These are phyloP conservation scores for Catalaphyllia jardinei DNA, from an alignment of 64 coral and sea anemone species.

Conservation along the genomic window DNA sequence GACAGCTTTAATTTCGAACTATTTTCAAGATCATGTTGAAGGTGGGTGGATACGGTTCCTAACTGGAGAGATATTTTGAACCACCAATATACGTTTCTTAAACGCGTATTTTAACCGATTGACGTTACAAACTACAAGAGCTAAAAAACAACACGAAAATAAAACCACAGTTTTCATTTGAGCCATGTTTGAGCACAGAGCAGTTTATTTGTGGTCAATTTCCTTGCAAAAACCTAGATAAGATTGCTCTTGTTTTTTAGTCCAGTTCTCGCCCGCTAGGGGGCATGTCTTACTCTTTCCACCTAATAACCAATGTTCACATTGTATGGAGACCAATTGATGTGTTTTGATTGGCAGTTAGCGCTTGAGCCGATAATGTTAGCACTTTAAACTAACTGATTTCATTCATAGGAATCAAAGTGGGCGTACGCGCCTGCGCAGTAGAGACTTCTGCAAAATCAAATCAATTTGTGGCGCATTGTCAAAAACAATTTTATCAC, in stretches of 20 bases:
- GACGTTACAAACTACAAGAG: conserved; percentile 15
- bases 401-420: background rate
- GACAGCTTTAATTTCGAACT: background rate
- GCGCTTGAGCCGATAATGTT: background rate
- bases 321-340: background rate
- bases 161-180: conserved; percentile 35
- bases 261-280: background rate
- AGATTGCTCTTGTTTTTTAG: background rate
- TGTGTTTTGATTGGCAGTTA: conserved; percentile 30
- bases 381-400: background rate
- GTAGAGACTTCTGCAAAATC: background rate
- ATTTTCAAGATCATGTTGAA: background rate
- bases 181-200: background rate
- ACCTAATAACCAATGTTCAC: conserved; percentile 21
- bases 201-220: conserved; percentile 39
- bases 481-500: conserved; percentile 1
- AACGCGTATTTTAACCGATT: background rate
- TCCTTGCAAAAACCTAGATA: background rate
- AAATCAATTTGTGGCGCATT: conserved; percentile 23
- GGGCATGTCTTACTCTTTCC: background rate
- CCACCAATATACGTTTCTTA: background rate
- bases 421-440: background rate
- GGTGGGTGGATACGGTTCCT: background rate
- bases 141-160: background rate
- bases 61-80: conserved; percentile 3